Conservation (phyloP, 2,888 invertebrate genomes). For the Ischnura elegans region DNA sequence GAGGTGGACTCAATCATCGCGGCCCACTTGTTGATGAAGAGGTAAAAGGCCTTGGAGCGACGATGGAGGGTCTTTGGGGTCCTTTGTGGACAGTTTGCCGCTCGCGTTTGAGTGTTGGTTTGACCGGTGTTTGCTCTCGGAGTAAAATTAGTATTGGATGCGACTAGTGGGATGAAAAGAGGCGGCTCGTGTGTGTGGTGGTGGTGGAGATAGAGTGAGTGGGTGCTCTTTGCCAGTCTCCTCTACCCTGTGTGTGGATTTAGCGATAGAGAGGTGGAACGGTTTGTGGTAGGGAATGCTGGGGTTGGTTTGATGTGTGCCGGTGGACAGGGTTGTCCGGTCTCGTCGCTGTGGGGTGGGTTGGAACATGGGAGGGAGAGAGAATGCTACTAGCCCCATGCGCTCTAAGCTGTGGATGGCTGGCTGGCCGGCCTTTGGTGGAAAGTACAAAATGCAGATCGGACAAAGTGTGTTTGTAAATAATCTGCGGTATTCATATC, state of each 20-base stretch:
- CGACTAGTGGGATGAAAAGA: constrained; percentile 44
- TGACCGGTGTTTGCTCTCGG: constrained; percentile 64
- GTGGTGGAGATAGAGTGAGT: background rate
- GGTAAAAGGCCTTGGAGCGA: constrained; percentile 52
- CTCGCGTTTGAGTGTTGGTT: constrained; percentile 59
- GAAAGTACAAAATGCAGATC: constrained; percentile 48
- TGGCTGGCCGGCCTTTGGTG: background rate
- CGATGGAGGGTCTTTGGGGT: constrained; percentile 41
- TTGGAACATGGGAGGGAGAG: background rate
- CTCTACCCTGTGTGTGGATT: constrained; percentile 37
- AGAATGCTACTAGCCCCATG: background rate
- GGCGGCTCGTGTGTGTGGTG: background rate
- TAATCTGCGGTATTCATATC: constrained; percentile 60
- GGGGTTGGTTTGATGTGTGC: background rate
- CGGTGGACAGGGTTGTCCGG: background rate
- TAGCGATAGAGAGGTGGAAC: background rate
- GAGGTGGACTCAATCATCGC: constrained; percentile 65
- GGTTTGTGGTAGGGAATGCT: background rate
- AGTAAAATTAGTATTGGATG: constrained; percentile 65
- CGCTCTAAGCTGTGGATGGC: background rate
- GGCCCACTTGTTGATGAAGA: constrained; percentile 66
- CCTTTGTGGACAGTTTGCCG: constrained; percentile 63
- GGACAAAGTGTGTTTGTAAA: constrained; percentile 57
- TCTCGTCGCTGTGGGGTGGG: background rate
- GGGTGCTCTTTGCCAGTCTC: background rate